phyloP scores from a whole-genome alignment of 2,113 vertebrate genomes.

The Ranitomeya imitator region DNA sequence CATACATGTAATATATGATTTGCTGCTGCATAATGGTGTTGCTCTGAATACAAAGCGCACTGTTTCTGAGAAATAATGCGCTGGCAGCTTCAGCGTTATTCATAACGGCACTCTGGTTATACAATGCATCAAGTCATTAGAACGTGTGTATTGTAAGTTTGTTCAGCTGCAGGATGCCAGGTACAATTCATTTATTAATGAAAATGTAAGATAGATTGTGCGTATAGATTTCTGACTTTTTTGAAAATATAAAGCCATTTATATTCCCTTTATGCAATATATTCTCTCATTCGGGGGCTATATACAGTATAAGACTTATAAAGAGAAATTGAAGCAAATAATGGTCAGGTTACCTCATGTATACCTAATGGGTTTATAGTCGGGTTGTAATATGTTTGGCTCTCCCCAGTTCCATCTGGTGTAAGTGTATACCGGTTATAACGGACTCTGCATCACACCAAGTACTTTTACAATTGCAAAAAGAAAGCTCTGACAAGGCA shows the following conservation, averaged over 20 bases:
- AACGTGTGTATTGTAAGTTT: conserved; percentile 44
- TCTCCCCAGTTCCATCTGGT: conserved; percentile 71
- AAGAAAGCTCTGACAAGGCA: conserved; percentile 8
- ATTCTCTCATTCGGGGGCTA: conserved; percentile 68
- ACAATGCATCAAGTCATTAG: conserved; percentile 23
- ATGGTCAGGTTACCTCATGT: conserved; percentile 65
- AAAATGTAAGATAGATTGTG: conserved; percentile 48
- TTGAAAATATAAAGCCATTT: conserved; percentile 53
- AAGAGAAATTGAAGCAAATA: conserved; percentile 66
- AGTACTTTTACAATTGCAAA: conserved; percentile 34
- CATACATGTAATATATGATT: conserved; percentile 9
- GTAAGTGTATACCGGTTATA: conserved; percentile 65
- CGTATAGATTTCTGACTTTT: conserved; percentile 48
- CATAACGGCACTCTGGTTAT: conserved; percentile 50
- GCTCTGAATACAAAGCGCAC: background rate
- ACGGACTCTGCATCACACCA: background rate
- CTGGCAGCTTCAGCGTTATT: conserved; percentile 30
- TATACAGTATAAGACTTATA: conserved; percentile 68
- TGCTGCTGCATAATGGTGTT: conserved; percentile 9
- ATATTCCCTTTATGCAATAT: conserved; percentile 56
- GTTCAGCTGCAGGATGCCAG: conserved; percentile 54
- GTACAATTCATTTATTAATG: conserved; percentile 51
- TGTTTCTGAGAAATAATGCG: conserved; percentile 17
- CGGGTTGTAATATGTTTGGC: conserved; percentile 65
- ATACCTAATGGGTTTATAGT: conserved; percentile 74